Conservation (phyloP, 1,140 invertebrate species). For the Brachionus plicatilis region DNA sequence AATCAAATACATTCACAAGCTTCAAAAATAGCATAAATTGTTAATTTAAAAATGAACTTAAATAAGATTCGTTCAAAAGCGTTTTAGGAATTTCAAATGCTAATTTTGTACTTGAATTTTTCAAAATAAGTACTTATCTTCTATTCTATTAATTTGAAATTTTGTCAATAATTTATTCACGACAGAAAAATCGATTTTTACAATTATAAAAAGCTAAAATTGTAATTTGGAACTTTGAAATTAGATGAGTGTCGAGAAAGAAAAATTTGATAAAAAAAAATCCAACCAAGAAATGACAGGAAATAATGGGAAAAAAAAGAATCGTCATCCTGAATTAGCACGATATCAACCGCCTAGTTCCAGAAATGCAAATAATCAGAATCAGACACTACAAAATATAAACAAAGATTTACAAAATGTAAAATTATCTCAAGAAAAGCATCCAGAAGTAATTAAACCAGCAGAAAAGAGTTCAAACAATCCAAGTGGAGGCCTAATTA, state of each 20-base stretch:
- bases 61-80: neutral
- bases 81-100: neutral
- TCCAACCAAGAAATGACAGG: neutral
- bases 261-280: neutral
- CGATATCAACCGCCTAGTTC: constrained; percentile 35
- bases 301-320: neutral
- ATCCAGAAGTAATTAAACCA: neutral
- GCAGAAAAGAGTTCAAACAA: neutral
- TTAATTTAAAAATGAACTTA: neutral
- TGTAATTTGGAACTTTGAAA: neutral
- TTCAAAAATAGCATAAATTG: neutral
- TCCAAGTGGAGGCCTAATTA: neutral
- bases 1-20: neutral
- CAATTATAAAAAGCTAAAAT: neutral
- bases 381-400: neutral
- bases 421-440: neutral
- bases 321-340: constrained; percentile 21
- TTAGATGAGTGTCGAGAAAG: neutral
- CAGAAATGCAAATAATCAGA: neutral
- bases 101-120: neutral
- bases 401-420: neutral
- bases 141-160: neutral
- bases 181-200: neutral
- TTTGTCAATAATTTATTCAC: neutral
- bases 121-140: neutral